Base-by-base conservation (phyloP, 2,888 invertebrate species). In the Epinotia demarniana region DNA sequence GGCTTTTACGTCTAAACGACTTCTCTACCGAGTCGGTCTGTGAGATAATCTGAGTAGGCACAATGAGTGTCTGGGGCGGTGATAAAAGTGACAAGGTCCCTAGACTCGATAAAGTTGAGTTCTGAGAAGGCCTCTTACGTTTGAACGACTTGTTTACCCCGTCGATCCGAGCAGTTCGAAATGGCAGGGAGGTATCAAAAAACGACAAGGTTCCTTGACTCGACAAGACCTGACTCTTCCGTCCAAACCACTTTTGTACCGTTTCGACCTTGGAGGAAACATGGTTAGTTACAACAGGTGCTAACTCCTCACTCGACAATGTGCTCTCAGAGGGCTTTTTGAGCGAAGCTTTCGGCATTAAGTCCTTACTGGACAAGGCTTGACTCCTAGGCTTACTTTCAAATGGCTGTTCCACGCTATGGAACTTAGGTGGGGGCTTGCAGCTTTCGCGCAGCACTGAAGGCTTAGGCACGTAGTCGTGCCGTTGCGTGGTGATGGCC, bases 391-490 rank as follows among this genome's bases (percentile, higher is more conserved):
- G 23, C 85, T 87, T 80, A 94, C 94, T 93, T 77, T 94, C 94
- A 83, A 95, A 91, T 0, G 94, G 94, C 53, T 86, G 85, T 68
- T 92, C 92, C 0, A 92, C 89, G 64, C 84, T 79, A 73, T 90
- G 89, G 71, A 91, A 87, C 81, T 91, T 91, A 0, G 87, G 79
- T 0, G 94, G 85, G 0, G 94, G 92, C 76, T 90, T 92, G 83
- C 84, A 92, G 76, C 86, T 90, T 69, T 90, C 90, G 0, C 94
- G 86, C 69, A 92, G 86, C 0, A 92, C 93, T 77, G 92, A 92
- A 0, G 96, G 96, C 83, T 96, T 96, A 0, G 96, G 95, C 58
- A 96, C 96, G 84, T 95, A 97, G 90, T 97, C 97, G 85, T 96
- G 96, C 57, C 96, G 96, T 80, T 96, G 96, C 0, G 97, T 97